A percentile compares a stretch with the other conserved stretches of the same genome.
Conservation (phyloP, 2,797 vertebrate genomes). For the Chloroceryle amazona region DNA sequence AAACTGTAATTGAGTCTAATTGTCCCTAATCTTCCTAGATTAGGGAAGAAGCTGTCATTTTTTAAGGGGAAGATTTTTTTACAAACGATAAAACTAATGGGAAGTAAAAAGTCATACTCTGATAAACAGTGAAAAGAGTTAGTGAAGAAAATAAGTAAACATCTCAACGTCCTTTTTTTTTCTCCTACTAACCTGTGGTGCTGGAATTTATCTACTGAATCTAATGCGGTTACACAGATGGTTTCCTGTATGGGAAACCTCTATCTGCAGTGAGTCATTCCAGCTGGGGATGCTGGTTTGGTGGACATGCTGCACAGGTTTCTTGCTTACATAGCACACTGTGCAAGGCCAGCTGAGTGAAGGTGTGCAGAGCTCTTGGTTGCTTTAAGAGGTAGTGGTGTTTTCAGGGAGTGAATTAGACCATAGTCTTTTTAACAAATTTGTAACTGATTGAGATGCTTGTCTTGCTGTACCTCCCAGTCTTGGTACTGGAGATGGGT, state of each 20-base stretch:
- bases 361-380: rapidly evolving
- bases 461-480: background rate
- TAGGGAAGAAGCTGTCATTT: background rate
- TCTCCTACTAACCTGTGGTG: background rate
- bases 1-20: background rate
- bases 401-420: background rate
- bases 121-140: background rate
- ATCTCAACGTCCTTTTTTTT: too few species aligned
- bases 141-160: background rate
- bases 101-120: background rate
- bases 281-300: background rate
- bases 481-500: rapidly evolving
- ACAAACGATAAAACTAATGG: background rate
- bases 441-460: background rate
- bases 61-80: background rate
- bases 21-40: background rate
- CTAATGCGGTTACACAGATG: background rate
- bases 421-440: background rate
- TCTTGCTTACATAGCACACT: background rate
- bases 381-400: background rate
- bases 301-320: background rate
- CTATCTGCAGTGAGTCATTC: background rate
- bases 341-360: background rate
- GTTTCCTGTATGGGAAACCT: background rate
- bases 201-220: background rate